Evolutionary conservation across 2,113 vertebrate species (phyloP).

Genomic region (Ailuropoda melanoleuca): DNA sequence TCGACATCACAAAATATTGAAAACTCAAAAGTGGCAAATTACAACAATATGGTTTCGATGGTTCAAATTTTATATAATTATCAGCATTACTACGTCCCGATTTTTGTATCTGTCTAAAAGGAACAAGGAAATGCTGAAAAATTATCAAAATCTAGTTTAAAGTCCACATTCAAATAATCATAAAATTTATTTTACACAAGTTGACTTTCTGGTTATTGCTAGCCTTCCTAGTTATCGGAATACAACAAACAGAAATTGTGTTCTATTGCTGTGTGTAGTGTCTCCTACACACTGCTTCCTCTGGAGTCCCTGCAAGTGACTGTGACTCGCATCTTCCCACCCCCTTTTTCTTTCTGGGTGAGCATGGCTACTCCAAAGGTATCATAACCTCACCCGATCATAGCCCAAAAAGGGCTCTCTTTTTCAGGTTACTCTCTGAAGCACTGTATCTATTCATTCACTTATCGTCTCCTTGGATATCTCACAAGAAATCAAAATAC

Average conservation of each 20-base stretch:
- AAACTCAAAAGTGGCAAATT: not conserved
- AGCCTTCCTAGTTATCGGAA: not conserved
- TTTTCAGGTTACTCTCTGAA: not conserved
- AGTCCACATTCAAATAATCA: not conserved
- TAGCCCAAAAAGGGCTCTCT: accelerated
- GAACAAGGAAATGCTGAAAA: not conserved
- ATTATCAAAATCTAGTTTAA: not conserved
- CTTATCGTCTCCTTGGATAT: not conserved
- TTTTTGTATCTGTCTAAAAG: not conserved
- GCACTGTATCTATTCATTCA: not conserved
- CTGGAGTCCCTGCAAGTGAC: not conserved
- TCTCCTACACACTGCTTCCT: accelerated
- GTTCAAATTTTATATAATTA: not conserved
- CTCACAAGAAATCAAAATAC: not conserved
- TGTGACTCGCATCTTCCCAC: not conserved
- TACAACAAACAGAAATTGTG: not conserved
- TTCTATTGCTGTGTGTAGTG: not conserved
- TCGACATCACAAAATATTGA: not conserved
- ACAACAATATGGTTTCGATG: not conserved
- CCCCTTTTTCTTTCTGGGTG: not conserved
- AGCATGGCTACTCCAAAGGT: not conserved
- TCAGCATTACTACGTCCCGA: not conserved
- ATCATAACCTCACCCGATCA: not conserved
- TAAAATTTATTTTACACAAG: not conserved
- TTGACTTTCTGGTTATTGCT: not conserved